These are phyloP conservation scores for Lycophotia porphyrea DNA, from an alignment of 2,888 invertebrate species.

Conservation along the genomic window DNA sequence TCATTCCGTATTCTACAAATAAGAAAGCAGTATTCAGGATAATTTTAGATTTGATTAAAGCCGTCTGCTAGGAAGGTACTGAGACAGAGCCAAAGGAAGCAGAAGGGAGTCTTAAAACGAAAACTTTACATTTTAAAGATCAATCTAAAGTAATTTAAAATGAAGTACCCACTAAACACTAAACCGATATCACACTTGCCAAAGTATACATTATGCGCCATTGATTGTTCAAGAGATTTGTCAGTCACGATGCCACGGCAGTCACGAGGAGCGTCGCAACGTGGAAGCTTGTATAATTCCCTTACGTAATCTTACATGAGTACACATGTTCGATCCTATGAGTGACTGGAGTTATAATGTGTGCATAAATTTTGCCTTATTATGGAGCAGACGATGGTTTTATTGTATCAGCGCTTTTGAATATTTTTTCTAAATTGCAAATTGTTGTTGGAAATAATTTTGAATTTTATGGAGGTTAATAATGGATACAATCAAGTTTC, in stretches of 20 bases:
- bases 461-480: too few relatives aligned
- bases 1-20: not conserved
- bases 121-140: not conserved
- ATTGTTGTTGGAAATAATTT: not conserved
- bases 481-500: not conserved
- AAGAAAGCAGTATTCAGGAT: not conserved
- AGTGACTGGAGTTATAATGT: conserved; percentile 23
- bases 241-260: not conserved
- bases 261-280: conserved; percentile 13
- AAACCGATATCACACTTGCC: conserved; percentile 3
- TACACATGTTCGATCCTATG: conserved; percentile 24
- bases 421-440: not conserved
- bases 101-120: too few relatives aligned
- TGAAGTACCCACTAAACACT: not conserved
- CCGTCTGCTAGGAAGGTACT: not conserved
- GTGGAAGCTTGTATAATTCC: conserved; percentile 36
- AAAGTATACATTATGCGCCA: conserved; percentile 22
- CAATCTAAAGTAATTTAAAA: not conserved
- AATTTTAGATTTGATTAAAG: not conserved
- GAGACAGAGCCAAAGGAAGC: not conserved
- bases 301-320: conserved; percentile 39
- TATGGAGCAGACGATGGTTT: not conserved
- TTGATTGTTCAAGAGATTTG: conserved; percentile 49
- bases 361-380: conserved; percentile 31
- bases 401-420: not conserved